phyloP scores from a whole-genome alignment of 2,797 vertebrate genomes.

The Trichosurus vulpecula region DNA sequence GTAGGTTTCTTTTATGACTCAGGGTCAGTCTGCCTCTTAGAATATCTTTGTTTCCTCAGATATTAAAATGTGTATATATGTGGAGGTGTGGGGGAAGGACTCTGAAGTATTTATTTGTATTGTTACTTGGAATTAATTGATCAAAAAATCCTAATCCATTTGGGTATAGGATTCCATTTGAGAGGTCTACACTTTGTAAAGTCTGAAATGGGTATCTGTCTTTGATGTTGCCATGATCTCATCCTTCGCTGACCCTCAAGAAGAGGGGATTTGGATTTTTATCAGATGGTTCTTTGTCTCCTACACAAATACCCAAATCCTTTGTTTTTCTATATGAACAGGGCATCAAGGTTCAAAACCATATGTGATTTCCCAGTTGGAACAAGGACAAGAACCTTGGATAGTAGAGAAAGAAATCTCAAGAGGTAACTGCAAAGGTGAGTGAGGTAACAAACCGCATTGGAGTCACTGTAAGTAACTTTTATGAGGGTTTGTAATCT shows the following conservation, averaged over 20 bases:
- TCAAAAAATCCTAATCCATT: neutral
- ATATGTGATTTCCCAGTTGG: conserved; percentile 47
- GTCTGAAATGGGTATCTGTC: neutral
- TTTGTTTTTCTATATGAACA: conserved; percentile 19
- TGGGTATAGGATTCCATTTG: neutral
- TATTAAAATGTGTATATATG: neutral
- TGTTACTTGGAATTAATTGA: conserved; percentile 1
- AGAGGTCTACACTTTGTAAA: conserved; percentile 8
- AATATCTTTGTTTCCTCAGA: neutral
- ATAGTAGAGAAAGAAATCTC: conserved; percentile 7
- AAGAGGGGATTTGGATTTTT: conserved; percentile 20
- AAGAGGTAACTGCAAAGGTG: conserved; percentile 25
- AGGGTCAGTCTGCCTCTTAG: neutral
- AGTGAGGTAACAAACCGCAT: neutral
- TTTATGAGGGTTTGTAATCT: neutral
- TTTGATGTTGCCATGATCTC: neutral
- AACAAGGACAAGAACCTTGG: conserved; percentile 23
- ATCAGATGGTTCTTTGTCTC: neutral
- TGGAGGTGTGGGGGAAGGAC: neutral
- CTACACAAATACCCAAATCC: conserved; percentile 5
- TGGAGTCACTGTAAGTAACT: neutral
- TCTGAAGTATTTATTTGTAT: neutral
- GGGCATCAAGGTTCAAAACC: conserved; percentile 44
- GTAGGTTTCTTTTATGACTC: neutral
- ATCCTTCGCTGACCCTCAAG: neutral